Evolutionary conservation across 2,888 invertebrate species (phyloP).

Genomic region (Boloria euphrosyne): DNA sequence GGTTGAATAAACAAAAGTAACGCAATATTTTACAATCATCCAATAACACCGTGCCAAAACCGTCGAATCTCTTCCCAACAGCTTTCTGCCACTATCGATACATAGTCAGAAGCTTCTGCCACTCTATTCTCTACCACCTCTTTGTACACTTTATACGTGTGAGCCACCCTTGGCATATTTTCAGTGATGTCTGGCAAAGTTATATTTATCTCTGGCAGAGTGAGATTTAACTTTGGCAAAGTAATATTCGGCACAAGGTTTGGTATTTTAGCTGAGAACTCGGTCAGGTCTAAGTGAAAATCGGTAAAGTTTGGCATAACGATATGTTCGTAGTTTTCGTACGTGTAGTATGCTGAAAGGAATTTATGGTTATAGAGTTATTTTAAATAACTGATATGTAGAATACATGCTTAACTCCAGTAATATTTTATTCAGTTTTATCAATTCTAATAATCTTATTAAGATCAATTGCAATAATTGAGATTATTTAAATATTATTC

Average conservation of each 20-base stretch:
- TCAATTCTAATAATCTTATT: no score
- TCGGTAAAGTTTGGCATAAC: slow-evolving; percentile 75
- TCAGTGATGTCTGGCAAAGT: slow-evolving; percentile 57
- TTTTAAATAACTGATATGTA: neutral
- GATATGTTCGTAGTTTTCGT: slow-evolving; percentile 71
- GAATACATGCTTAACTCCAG: no score
- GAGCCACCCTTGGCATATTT: slow-evolving; percentile 64
- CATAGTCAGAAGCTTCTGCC: slow-evolving; percentile 77
- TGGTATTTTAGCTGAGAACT: slow-evolving; percentile 59
- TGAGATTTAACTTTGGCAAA: slow-evolving; percentile 52
- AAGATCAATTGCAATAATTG: no score
- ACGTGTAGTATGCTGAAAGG: slow-evolving; percentile 58
- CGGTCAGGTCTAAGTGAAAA: slow-evolving; percentile 67
- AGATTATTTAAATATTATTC: no score
- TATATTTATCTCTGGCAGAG: slow-evolving; percentile 48
- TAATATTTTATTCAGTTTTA: no score
- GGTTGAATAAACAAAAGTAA: slow-evolving; percentile 5
- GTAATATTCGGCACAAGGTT: slow-evolving; percentile 56
- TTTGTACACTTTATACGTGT: slow-evolving; percentile 71
- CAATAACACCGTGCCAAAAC: slow-evolving; percentile 65
- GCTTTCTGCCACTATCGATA: slow-evolving; percentile 78
- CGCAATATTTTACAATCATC: slow-evolving; percentile 48
- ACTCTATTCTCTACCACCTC: slow-evolving; percentile 75
- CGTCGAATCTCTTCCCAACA: slow-evolving; percentile 73
- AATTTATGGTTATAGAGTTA: slow-evolving; percentile 15